Evolutionary conservation across 1,140 invertebrate genomes (phyloP).

Genomic region (Brachionus rotundiformis): DNA sequence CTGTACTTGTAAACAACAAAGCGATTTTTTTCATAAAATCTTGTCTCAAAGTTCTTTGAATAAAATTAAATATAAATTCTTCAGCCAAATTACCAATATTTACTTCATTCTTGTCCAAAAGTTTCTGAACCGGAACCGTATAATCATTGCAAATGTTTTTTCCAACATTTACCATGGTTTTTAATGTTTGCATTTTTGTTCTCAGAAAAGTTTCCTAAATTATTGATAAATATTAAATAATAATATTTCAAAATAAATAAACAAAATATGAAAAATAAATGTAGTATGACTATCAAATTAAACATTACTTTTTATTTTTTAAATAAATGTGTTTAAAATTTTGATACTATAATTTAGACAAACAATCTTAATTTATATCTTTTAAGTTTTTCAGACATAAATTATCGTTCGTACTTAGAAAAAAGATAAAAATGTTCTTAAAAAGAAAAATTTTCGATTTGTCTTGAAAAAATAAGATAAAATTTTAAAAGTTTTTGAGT

Average conservation of each 20-base stretch:
- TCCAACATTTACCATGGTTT: constrained; percentile 41
- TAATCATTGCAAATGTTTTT: constrained; percentile 41
- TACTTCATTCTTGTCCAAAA: constrained; percentile 8
- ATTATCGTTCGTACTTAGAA: too few relatives aligned
- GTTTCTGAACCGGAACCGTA: constrained; percentile 7
- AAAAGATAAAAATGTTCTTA: too few relatives aligned
- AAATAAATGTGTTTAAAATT: background rate
- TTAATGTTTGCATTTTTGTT: constrained; percentile 27
- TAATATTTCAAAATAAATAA: background rate
- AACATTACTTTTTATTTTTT: background rate
- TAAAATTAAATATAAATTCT: background rate
- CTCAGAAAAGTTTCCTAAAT: background rate
- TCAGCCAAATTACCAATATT: background rate
- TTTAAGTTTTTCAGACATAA: too few relatives aligned
- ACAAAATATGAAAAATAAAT: background rate
- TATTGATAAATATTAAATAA: background rate
- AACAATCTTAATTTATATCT: too few relatives aligned
- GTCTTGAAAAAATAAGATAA: too few relatives aligned
- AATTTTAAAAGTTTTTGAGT: too few relatives aligned
- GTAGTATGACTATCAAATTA: background rate
- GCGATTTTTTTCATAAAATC: constrained; percentile 37
- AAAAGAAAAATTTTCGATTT: too few relatives aligned
- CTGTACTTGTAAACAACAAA: constrained; percentile 36
- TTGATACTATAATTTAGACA: too few relatives aligned
- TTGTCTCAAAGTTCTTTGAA: constrained; percentile 36